Evolutionary conservation across 2,113 vertebrate genomes (phyloP), one percentile per base, ranked within the genome.

Genomic region (Archocentrus centrarchus): DNA sequence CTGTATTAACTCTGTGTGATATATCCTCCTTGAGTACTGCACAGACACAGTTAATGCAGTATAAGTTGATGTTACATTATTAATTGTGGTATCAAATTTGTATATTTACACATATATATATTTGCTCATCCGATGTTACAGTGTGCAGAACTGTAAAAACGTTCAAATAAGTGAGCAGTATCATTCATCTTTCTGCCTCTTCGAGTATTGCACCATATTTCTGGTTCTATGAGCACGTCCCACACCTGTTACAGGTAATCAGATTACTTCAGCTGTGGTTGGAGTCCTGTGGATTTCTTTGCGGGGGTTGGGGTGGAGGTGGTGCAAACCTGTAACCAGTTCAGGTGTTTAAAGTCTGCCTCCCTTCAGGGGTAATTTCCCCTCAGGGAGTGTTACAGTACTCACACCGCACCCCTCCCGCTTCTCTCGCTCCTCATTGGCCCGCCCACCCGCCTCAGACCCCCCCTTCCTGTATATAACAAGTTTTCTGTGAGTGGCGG

Each of bases 391-490:
- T 22, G 1, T 24, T 8, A 30, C 64, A 50, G 41, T 44, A 32
- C 8, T 47, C 24, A 39, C 76, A 8, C 75, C 55, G 8, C 86
- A 77, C 18, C 47, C 24, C 66, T 20, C 83, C 79, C n/a, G 24
- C 24, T 50, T 32, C 27, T 39, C 60, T 24, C 18, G 22, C 60
- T 18, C 13, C 10, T 17, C 32, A 10, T 6, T 53, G 9, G 55
- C 55, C 41, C 82, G 44, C 62, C 75, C 82, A 27, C 22, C 37
- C 50, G 24, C 17, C 8, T 15, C 15, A 18, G 86, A 93, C 82
- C 30, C 92, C 89, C 94, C 93, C 88, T 20, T 22, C 57, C 9
- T 70, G 89, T 96, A 96, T 96, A 96, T 96, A 97, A 96, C 96
- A 92, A 93, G 7, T 96, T 97, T 95, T 90, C 75, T 92, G 92